Base-by-base conservation (phyloP, 1,140 invertebrate genomes). In the Grapholita molesta region DNA sequence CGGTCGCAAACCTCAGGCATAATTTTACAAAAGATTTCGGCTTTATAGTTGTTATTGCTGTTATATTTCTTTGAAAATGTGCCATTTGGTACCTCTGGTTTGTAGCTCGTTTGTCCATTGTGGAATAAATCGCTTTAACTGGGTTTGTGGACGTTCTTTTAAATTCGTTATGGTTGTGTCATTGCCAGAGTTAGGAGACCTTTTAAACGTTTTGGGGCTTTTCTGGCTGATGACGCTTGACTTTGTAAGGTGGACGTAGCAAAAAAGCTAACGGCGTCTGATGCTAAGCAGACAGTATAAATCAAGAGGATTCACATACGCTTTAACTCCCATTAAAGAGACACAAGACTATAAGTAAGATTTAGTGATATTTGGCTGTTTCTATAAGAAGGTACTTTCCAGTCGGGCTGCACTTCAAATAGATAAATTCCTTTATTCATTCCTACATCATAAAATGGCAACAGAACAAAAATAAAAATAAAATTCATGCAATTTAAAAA, bases 51-150 rank as follows among this genome's bases (percentile, higher is more conserved):
- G 66, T 53, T 67, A 67, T 67, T 68, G 67, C 67, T 57, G 52
- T 69, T 69, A 69, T 69, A 69, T 69, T 65, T 69, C 68, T 69
- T 53, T 65, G 68, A 61, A 69, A 69, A 65, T 65, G 68, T 61
- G 32, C 25, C 55, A 64, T 65, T 69, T 69, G 25, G 11, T 61
- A n/a, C 18, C 55, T 25, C 55, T 30, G 55, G n/a, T 38, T 24
- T 64, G 67, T 64, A 15, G 30, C 25, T 42, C 35, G 57, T 69
- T 69, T 69, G 67, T 48, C 30, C 15, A 61, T 61, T 61, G 55
- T 57, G 33, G 67, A 28, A 55, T 61, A 61, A 69, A 69, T 69
- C 68, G 64, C 18, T 65, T 55, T 65, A 52, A 42, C 11, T n/a
- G 57, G 0, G 24, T 32, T 52, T 61, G 9, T 8, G 25, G 23